phyloP scores from a whole-genome alignment of 2,888 invertebrate genomes.

The Argynnis bischoffii region DNA sequence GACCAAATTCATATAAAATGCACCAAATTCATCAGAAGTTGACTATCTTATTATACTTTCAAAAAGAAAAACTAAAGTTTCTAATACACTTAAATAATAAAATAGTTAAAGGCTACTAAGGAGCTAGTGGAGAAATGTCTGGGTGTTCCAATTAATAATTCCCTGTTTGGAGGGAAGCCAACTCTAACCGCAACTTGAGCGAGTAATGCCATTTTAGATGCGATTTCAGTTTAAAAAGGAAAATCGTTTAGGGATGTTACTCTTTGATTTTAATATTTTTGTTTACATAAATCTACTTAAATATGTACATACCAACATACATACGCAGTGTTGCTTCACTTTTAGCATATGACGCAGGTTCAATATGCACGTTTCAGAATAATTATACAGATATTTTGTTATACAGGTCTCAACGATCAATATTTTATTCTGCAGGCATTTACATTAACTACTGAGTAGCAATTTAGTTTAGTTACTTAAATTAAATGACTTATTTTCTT shows the following conservation, averaged over 20 bases:
- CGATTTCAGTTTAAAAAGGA: conserved; percentile 44
- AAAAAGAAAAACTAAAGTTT: conserved; percentile 12
- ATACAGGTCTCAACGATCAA: too few relatives aligned
- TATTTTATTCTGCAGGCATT: too few relatives aligned
- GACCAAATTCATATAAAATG: background rate
- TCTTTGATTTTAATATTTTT: conserved; percentile 10
- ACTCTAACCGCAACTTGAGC: conserved; percentile 40
- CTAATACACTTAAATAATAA: conserved; percentile 52
- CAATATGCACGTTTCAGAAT: too few relatives aligned
- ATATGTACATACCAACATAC: too few relatives aligned
- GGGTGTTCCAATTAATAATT: conserved; percentile 58
- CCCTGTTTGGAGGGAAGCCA: conserved; percentile 51
- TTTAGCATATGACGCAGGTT: too few relatives aligned
- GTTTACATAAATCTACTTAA: background rate
- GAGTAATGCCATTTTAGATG: conserved; percentile 46
- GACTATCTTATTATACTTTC: background rate
- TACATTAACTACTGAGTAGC: too few relatives aligned
- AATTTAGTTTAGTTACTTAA: too few relatives aligned
- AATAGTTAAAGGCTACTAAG: conserved; percentile 48
- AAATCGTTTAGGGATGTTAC: conserved; percentile 34
- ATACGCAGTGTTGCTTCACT: too few relatives aligned
- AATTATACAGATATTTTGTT: too few relatives aligned
- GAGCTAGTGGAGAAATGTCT: conserved; percentile 47
- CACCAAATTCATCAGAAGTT: background rate
- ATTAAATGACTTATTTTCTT: too few relatives aligned